Conservation (phyloP, 2,888 invertebrate species). For the Cyclophora albipunctata region DNA sequence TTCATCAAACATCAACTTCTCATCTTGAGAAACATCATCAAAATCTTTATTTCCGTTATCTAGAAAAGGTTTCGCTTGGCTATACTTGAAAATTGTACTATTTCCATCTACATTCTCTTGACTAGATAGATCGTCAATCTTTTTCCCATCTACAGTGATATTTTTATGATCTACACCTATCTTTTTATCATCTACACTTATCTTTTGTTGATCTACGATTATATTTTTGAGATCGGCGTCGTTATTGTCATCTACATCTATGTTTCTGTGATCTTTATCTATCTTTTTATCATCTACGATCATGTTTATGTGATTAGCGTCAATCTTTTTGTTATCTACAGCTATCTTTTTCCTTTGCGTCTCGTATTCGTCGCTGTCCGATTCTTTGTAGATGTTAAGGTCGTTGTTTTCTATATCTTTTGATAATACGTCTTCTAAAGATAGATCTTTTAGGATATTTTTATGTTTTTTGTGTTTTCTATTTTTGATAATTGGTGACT, state of each 20-base stretch:
- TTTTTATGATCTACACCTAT: not conserved
- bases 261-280: too few species aligned
- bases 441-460: slow-evolving; percentile 44
- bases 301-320: not conserved
- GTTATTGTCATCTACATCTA: not conserved
- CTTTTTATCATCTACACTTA: not conserved
- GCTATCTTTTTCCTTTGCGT: not conserved
- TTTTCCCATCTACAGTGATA: not conserved
- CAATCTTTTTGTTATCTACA: slow-evolving; percentile 1
- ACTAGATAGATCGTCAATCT: not conserved
- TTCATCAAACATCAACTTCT: not conserved
- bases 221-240: not conserved
- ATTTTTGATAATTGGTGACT: slow-evolving; percentile 12
- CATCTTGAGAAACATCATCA: too few species aligned
- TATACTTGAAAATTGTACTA: too few species aligned
- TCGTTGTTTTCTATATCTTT: slow-evolving; percentile 31
- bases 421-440: slow-evolving; percentile 30
- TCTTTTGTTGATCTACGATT: too few species aligned
- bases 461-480: slow-evolving; percentile 39
- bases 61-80: too few species aligned
- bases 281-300: too few species aligned
- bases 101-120: not conserved
- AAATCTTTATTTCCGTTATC: too few species aligned
- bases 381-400: slow-evolving; percentile 26
- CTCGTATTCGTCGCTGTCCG: slow-evolving; percentile 8